Base-by-base conservation (phyloP, 1,140 invertebrate species). In the Chlorops oryzae region DNA sequence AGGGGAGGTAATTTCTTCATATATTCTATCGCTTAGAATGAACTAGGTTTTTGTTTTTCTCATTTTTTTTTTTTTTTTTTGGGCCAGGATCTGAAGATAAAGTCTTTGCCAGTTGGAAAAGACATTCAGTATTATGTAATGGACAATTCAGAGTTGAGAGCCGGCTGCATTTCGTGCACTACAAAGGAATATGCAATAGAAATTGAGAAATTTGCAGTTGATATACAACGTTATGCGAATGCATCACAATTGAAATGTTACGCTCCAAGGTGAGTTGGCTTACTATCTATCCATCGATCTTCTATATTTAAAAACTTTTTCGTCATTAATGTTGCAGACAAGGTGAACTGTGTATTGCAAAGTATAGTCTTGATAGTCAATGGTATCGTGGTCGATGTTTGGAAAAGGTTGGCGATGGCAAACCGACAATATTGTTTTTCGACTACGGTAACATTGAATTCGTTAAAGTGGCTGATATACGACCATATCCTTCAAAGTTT, bases 361-460 rank as follows among this genome's bases (percentile, higher is more conserved):
- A 62, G 3, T 67, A 65, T 44, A 38, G 39, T 15, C 18, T 28
- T 20, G 55, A 62, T 12, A 55, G 40, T 2, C 67, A 67, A 9
- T 70, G 67, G 66, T 64, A 59, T 47, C 62, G 67, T 1, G 67
- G 65, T 0, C 3, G 59, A 9, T 70, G 54, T n/a, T 20, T 70
- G 34, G 67, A 70, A 38, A 44, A 57, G 7, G 61, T 70, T 9
- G 67, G 67, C 5, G 67, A 70, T 61, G 66, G 66, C 7, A 53
- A 64, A 32, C 67, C 67, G 1, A 63, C 62, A 37, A 63, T 70
- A 15, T 42, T 65, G n/a, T 70, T 70, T 23, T 23, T 70, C 2
- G 67, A 70, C 35, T 67, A 70, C 25, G 67, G 67, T 2, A 67
- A 70, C 22, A 60, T 70, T 27, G 43, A 43, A 1, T 50, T 58